Evolutionary conservation across 2,113 vertebrate genomes (phyloP).

Genomic region (Isurus oxyrinchus): DNA sequence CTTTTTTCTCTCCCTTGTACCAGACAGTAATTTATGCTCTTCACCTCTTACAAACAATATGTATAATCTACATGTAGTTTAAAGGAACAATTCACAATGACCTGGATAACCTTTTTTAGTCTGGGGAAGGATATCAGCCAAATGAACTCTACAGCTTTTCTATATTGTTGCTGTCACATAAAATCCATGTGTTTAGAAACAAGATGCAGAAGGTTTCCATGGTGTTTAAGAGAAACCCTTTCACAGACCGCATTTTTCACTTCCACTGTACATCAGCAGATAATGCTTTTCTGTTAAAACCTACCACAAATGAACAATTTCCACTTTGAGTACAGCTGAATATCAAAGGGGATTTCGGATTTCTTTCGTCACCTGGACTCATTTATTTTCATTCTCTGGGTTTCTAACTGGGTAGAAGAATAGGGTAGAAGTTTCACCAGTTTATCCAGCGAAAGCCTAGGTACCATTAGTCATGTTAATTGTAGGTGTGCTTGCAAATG

Average conservation of each 20-base stretch:
- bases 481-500: not conserved
- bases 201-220: not conserved
- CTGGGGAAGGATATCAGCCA: not conserved
- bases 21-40: not conserved
- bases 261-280: not conserved
- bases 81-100: not conserved
- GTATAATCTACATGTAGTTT: not conserved
- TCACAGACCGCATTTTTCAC: not conserved
- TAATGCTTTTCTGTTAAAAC: not conserved
- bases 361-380: not conserved
- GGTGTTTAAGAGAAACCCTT: not conserved
- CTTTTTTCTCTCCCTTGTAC: not conserved
- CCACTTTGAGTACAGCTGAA: not conserved
- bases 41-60: not conserved
- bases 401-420: not conserved
- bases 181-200: not conserved
- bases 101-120: not conserved
- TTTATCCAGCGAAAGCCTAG: not conserved
- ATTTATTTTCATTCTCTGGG: not conserved
- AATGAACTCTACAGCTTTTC: not conserved
- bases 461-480: not conserved
- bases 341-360: not conserved
- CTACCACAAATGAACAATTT: not conserved
- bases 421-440: not conserved
- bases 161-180: not conserved